Percentiles rank a stretch among this genome's conserved stretches.
Evolutionary conservation across 2,797 vertebrate species (phyloP).

Genomic region (Semaprochilodus insignis): DNA sequence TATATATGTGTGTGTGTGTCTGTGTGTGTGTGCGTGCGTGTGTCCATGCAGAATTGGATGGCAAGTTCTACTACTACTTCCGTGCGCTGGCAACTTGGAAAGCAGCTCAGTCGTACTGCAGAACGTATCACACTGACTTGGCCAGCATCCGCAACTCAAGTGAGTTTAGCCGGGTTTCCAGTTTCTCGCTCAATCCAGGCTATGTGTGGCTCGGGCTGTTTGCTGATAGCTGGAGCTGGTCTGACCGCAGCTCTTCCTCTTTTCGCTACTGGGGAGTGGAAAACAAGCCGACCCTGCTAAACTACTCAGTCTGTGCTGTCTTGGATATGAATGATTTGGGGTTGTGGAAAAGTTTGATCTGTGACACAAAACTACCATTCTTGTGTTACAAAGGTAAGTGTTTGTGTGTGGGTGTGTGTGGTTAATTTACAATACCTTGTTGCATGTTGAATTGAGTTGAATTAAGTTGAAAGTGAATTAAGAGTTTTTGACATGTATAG

Average conservation of each 20-base stretch:
- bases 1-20: not conserved
- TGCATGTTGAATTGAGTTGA: not conserved
- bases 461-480: too few relatives aligned
- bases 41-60: not conserved
- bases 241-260: not conserved
- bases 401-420: not conserved
- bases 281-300: not conserved
- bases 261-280: slow-evolving; percentile 15
- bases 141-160: not conserved
- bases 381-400: slow-evolving; percentile 25
- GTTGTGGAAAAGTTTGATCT: slow-evolving; percentile 2
- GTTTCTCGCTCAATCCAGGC: rapidly evolving
- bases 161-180: not conserved
- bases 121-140: slow-evolving; percentile 1
- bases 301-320: slow-evolving; percentile 21
- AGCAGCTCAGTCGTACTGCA: slow-evolving; percentile 21
- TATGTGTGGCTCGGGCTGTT: slow-evolving; percentile 22
- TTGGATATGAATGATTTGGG: not conserved
- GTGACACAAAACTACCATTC: slow-evolving; percentile 11
- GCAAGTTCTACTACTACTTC: not conserved
- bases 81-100: not conserved
- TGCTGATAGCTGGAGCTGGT: slow-evolving; percentile 22
- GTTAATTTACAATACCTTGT: not conserved
- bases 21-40: not conserved
- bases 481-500: too few relatives aligned